phyloP scores from a whole-genome alignment of 2,888 invertebrate species.

The Campoplex capitator region DNA sequence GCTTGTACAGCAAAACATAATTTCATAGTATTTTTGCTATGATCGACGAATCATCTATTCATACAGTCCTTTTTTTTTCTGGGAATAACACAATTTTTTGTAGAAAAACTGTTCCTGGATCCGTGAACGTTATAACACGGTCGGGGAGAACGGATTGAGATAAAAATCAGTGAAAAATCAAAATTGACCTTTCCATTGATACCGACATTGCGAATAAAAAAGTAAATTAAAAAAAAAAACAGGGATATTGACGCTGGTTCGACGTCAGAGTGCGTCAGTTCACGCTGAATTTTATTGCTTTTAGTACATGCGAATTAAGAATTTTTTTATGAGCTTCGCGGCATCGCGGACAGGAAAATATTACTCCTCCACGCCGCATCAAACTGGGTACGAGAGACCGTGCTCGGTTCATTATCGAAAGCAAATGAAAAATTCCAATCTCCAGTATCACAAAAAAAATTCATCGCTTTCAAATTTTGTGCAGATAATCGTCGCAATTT shows the following conservation, averaged over 20 bases:
- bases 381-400: too few relatives aligned
- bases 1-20: background rate
- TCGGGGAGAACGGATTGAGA: background rate
- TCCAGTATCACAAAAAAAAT: too few relatives aligned
- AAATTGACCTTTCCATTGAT: background rate
- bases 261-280: background rate
- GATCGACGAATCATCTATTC: background rate
- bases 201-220: background rate
- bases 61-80: background rate
- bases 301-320: background rate
- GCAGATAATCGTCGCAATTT: too few relatives aligned
- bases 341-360: too few relatives aligned
- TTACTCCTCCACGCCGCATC: too few relatives aligned
- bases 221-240: background rate
- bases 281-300: slow-evolving; percentile 5
- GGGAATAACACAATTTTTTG: background rate
- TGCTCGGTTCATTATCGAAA: too few relatives aligned
- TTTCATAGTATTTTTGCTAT: background rate
- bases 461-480: too few relatives aligned
- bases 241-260: slow-evolving; percentile 1
- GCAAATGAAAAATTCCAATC: too few relatives aligned
- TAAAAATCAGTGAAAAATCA: slow-evolving; percentile 5
- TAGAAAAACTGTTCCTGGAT: background rate
- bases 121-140: background rate
- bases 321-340: background rate